A percentile compares a stretch with the other conserved stretches of the same genome.
Evolutionary conservation across 2,113 vertebrate species (phyloP).

Genomic region (Callocephalon fimbriatum): DNA sequence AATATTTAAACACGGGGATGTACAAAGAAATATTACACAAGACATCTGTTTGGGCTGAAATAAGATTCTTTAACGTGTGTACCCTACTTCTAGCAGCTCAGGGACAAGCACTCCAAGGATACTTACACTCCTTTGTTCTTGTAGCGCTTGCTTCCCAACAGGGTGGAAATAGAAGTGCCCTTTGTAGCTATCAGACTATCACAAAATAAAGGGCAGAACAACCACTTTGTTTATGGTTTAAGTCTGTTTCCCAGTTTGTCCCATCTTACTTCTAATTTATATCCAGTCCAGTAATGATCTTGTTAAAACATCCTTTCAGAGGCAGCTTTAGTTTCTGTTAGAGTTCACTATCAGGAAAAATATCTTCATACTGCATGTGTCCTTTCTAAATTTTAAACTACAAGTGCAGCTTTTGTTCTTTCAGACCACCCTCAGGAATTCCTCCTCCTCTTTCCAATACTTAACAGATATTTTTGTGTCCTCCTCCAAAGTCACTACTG

Average conservation of each 20-base stretch:
- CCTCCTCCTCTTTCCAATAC: background rate
- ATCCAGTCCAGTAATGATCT: fast-evolving
- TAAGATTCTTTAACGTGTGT: fast-evolving
- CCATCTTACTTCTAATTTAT: background rate
- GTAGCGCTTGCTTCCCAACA: background rate
- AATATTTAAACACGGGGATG: background rate
- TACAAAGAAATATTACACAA: background rate
- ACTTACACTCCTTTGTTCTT: background rate
- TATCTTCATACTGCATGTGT: background rate
- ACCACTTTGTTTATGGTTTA: fast-evolving
- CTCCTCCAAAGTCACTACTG: background rate
- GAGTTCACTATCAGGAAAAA: background rate
- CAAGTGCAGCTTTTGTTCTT: background rate
- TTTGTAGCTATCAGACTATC: background rate
- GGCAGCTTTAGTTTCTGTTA: background rate
- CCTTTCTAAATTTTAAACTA: background rate
- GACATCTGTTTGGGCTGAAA: background rate
- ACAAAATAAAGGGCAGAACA: fast-evolving
- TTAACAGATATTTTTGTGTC: background rate
- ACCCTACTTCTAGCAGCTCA: background rate
- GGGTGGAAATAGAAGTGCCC: fast-evolving
- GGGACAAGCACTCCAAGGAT: background rate
- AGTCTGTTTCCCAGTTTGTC: background rate
- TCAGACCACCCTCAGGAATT: background rate
- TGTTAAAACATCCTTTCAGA: background rate